phyloP scores from a whole-genome alignment of 2,888 invertebrate genomes.

The Nemapogon koenigi region DNA sequence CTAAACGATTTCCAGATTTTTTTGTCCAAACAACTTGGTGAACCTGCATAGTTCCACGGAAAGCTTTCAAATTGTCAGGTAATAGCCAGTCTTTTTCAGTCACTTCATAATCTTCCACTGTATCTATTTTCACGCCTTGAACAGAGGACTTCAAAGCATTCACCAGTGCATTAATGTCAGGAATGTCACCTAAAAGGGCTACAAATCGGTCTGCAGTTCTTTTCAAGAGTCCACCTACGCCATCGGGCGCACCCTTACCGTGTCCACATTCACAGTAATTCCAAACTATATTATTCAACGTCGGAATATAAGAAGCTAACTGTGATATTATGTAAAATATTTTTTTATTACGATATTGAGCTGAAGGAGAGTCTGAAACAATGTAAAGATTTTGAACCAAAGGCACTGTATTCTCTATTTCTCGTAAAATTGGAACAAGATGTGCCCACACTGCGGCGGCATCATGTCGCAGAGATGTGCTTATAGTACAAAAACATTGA shows the following conservation, averaged over 20 bases:
- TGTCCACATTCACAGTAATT: slow-evolving; percentile 26
- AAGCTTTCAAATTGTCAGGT: background rate
- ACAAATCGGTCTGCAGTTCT: slow-evolving; percentile 22
- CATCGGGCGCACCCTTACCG: slow-evolving; percentile 29
- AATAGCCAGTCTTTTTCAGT: background rate
- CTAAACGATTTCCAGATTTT: background rate
- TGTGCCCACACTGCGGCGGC: slow-evolving; percentile 16
- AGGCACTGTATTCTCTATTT: background rate
- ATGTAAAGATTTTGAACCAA: slow-evolving; percentile 13
- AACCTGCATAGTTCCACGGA: background rate
- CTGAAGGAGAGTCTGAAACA: slow-evolving; percentile 15
- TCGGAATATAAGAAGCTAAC: slow-evolving; percentile 7
- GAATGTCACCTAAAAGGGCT: slow-evolving; percentile 18
- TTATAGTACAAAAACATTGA: slow-evolving; percentile 14
- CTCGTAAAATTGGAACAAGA: background rate
- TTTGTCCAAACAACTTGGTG: background rate
- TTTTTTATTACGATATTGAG: slow-evolving; percentile 16
- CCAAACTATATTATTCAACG: slow-evolving; percentile 11
- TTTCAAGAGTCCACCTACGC: slow-evolving; percentile 28
- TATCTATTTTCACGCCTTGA: slow-evolving; percentile 5
- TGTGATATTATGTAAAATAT: slow-evolving; percentile 14
- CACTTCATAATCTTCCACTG: slow-evolving; percentile 9
- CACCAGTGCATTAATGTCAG: background rate
- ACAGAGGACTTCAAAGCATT: background rate
- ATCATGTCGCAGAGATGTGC: slow-evolving; percentile 15